Percentiles rank a stretch among this genome's conserved stretches.
Conservation (phyloP, 2,888 invertebrate genomes). For the Hyalella azteca region DNA sequence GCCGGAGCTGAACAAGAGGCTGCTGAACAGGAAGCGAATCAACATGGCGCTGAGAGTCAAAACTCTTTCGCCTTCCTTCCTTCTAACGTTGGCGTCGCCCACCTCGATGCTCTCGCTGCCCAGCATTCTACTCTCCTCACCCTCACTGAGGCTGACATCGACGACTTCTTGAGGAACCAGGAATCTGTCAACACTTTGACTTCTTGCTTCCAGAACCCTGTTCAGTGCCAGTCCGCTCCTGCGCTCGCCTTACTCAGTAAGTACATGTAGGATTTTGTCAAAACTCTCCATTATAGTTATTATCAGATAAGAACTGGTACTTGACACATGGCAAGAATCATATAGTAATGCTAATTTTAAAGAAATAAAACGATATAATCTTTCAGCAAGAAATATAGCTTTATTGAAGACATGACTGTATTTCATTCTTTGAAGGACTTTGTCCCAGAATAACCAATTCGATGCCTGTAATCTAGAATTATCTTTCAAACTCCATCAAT, state of each 20-base stretch:
- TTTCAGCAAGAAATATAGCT: too few relatives aligned
- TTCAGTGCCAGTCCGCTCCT: not conserved
- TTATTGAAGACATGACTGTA: too few relatives aligned
- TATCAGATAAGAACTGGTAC: too few relatives aligned
- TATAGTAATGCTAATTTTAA: too few relatives aligned
- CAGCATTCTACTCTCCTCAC: not conserved
- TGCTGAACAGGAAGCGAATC: not conserved
- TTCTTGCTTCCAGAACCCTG: not conserved
- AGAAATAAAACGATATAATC: too few relatives aligned
- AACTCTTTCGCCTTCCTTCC: constrained; percentile 2
- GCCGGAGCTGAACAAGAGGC: not conserved
- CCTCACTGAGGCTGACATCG: not conserved
- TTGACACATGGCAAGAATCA: too few relatives aligned
- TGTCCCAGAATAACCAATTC: too few relatives aligned
- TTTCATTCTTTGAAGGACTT: too few relatives aligned
- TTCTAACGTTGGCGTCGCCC: not conserved
- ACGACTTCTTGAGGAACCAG: not conserved
- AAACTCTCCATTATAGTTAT: too few relatives aligned
- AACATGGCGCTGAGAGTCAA: constrained; percentile 10
- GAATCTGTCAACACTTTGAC: constrained; percentile 2
- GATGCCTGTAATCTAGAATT: too few relatives aligned
- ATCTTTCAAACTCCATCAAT: too few relatives aligned
- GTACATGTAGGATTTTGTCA: too few relatives aligned
- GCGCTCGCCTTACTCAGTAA: not conserved
- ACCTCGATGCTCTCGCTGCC: not conserved